Conservation (phyloP, 1,140 invertebrate species). For the Hycleus cichorii region DNA sequence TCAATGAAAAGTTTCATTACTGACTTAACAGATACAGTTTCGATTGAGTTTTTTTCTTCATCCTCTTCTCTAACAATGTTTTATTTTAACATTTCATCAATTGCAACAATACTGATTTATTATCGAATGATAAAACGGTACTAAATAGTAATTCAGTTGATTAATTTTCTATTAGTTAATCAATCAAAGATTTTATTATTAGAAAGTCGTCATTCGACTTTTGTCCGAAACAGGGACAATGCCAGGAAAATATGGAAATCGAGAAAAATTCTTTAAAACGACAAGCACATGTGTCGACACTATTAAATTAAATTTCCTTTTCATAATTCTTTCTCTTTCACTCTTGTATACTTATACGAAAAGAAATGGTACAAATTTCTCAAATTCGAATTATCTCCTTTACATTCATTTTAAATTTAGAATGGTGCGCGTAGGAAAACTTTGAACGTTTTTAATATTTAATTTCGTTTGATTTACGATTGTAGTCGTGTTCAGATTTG, state of each 20-base stretch:
- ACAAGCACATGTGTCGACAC: slow-evolving; percentile 41
- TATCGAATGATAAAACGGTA: too few species aligned
- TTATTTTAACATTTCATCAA: too few species aligned
- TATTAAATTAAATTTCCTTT: slow-evolving; percentile 43
- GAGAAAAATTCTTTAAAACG: slow-evolving; percentile 35
- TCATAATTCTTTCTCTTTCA: neutral
- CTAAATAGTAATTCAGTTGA: too few species aligned
- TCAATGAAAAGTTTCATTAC: slow-evolving; percentile 36
- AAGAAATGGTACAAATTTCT: slow-evolving; percentile 40
- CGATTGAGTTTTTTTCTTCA: too few species aligned
- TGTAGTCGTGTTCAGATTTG: slow-evolving; percentile 36
- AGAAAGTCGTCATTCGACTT: too few species aligned
- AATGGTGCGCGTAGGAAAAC: slow-evolving; percentile 29
- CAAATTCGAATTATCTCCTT: slow-evolving; percentile 43
- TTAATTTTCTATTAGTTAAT: too few species aligned
- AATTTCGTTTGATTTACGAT: slow-evolving; percentile 43
- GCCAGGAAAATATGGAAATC: slow-evolving; percentile 33
- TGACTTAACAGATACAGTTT: too few species aligned
- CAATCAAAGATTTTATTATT: too few species aligned
- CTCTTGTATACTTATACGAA: slow-evolving; percentile 23
- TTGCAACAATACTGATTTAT: too few species aligned
- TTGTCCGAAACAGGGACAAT: too few species aligned
- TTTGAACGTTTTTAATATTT: slow-evolving; percentile 43
- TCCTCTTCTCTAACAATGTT: too few species aligned
- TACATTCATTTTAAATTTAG: slow-evolving; percentile 44